Evolutionary conservation across 1,140 invertebrate species (phyloP).

Genomic region (Armadillidium nasatum): DNA sequence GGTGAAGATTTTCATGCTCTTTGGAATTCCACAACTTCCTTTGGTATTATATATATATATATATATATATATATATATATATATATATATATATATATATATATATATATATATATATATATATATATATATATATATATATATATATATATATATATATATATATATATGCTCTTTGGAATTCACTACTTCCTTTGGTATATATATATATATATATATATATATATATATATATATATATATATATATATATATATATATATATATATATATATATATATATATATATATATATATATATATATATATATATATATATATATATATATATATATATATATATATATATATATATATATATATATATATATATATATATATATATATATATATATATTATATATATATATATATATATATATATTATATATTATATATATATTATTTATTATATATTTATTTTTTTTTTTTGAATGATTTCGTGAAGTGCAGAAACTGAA

Average conservation of each 20-base stretch:
- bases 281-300: conserved; percentile 13
- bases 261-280: conserved; percentile 15
- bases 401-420: no score
- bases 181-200: no score
- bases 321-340: conserved; percentile 13
- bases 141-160: conserved; percentile 13
- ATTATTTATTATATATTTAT: no score
- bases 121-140: conserved; percentile 13
- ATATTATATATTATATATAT: no score
- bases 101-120: conserved; percentile 15
- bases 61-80: neutral
- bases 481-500: neutral
- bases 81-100: conserved; percentile 6
- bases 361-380: neutral
- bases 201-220: no score
- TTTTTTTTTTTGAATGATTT: no score
- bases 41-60: no score
- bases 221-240: neutral
- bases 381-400: no score
- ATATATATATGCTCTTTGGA: neutral
- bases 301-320: conserved; percentile 11
- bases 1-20: no score
- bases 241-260: conserved; percentile 6
- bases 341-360: conserved; percentile 15
- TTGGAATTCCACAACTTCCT: no score